These are phyloP conservation scores for Paramormyrops hopkinsi DNA, from an alignment of 2,797 vertebrate genomes.

Conservation along the genomic window DNA sequence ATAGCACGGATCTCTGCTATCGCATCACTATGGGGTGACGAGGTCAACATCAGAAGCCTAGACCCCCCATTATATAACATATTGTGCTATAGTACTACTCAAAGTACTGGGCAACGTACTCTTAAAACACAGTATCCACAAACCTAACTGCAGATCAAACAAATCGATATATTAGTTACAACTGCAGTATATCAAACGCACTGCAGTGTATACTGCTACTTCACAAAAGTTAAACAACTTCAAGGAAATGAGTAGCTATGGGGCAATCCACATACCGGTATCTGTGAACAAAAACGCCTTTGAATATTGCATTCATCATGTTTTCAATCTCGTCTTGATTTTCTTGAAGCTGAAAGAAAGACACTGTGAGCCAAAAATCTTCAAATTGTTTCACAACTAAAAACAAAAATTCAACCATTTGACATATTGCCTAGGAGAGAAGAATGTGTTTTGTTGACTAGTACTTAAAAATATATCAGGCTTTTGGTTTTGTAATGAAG, in stretches of 20 bases:
- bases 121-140: background rate
- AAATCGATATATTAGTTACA: background rate
- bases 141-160: background rate
- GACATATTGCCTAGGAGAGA: background rate
- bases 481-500: slow-evolving; percentile 8
- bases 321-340: slow-evolving; percentile 99
- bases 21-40: slow-evolving; percentile 68
- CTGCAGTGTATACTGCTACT: background rate
- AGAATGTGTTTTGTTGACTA: background rate
- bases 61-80: background rate
- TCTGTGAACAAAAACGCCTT: slow-evolving; percentile 98
- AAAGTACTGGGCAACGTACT: background rate
- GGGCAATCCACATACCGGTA: slow-evolving; percentile 72
- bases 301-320: slow-evolving; percentile 99
- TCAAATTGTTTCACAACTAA: background rate
- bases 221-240: background rate
- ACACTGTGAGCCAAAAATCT: slow-evolving; percentile 16
- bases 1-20: slow-evolving; percentile 96
- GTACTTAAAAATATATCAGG: slow-evolving; percentile 4
- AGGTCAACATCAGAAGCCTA: background rate
- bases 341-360: slow-evolving; percentile 86
- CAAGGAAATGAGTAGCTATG: background rate
- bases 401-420: background rate
- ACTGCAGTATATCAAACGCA: background rate
- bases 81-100: background rate